These are phyloP conservation scores for Threskiornis aethiopicus DNA, from an alignment of 2,797 vertebrate genomes.

Conservation along the genomic window DNA sequence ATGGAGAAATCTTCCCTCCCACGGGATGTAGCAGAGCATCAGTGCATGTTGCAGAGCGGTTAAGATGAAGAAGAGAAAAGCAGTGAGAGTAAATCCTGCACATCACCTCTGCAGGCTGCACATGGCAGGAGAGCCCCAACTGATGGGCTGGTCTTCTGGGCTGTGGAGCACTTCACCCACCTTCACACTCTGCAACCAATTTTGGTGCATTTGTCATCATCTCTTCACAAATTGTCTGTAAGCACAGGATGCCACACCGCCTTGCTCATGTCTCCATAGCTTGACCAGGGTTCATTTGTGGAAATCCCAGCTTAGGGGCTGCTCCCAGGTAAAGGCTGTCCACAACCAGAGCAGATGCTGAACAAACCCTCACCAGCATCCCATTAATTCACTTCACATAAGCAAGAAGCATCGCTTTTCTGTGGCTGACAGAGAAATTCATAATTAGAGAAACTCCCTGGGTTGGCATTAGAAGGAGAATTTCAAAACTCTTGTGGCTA, in stretches of 20 bases:
- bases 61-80: not conserved
- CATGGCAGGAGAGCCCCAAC: accelerated
- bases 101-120: not conserved
- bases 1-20: not conserved
- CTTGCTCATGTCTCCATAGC: accelerated
- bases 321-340: not conserved
- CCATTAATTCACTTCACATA: not conserved
- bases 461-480: not conserved
- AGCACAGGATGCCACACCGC: not conserved
- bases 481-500: not conserved
- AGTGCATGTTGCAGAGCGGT: accelerated
- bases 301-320: not conserved
- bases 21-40: accelerated
- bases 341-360: not conserved
- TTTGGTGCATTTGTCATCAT: not conserved
- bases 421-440: not conserved
- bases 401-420: not conserved
- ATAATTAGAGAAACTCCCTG: not conserved
- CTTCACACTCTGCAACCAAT: not conserved
- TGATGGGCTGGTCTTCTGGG: not conserved
- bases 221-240: too few species aligned
- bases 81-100: not conserved
- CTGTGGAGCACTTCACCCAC: not conserved
- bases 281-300: accelerated
- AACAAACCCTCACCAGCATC: not conserved